These are phyloP conservation scores for Drosophila kikkawai DNA, from an alignment of 1,140 invertebrate species.

Conservation along the genomic window DNA sequence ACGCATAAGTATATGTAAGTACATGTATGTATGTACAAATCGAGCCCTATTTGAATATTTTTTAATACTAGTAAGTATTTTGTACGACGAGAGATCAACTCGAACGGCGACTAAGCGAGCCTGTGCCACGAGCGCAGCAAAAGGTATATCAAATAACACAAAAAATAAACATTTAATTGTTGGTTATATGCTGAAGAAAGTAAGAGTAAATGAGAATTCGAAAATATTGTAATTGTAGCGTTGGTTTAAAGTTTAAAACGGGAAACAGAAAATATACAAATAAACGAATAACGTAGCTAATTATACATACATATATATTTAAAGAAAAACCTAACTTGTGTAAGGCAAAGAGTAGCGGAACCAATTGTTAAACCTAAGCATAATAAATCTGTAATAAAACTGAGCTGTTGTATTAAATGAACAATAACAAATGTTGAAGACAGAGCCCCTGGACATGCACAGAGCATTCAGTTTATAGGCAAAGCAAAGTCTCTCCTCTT, in stretches of 20 bases:
- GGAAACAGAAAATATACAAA: slow-evolving; percentile 48
- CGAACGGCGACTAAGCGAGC: slow-evolving; percentile 59
- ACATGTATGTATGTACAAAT: slow-evolving; percentile 59
- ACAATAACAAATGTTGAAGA: slow-evolving; percentile 68
- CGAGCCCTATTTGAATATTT: slow-evolving; percentile 71
- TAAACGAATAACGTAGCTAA: slow-evolving; percentile 73
- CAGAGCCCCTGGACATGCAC: slow-evolving; percentile 31
- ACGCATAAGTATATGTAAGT: slow-evolving; percentile 67
- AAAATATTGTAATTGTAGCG: slow-evolving; percentile 67
- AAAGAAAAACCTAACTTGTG: slow-evolving; percentile 55
- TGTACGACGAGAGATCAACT: slow-evolving; percentile 69
- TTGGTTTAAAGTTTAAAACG: slow-evolving; percentile 65
- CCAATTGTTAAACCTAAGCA: slow-evolving; percentile 82
- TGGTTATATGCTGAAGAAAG: slow-evolving; percentile 75
- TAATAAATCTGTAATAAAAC: slow-evolving; percentile 58
- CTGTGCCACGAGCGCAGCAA: slow-evolving; percentile 5
- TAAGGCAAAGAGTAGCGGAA: slow-evolving; percentile 77
- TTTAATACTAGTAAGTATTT: slow-evolving; percentile 77
- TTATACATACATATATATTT: slow-evolving; percentile 55
- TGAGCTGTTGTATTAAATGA: slow-evolving; percentile 80
- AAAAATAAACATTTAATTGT: slow-evolving; percentile 67
- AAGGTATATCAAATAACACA: slow-evolving; percentile 65
- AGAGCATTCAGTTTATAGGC: slow-evolving; percentile 40
- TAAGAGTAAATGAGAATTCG: slow-evolving; percentile 41
- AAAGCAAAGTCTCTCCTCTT: neutral